Evolutionary conservation across 2,888 invertebrate genomes (phyloP).

Genomic region (Lithophane leautieri): DNA sequence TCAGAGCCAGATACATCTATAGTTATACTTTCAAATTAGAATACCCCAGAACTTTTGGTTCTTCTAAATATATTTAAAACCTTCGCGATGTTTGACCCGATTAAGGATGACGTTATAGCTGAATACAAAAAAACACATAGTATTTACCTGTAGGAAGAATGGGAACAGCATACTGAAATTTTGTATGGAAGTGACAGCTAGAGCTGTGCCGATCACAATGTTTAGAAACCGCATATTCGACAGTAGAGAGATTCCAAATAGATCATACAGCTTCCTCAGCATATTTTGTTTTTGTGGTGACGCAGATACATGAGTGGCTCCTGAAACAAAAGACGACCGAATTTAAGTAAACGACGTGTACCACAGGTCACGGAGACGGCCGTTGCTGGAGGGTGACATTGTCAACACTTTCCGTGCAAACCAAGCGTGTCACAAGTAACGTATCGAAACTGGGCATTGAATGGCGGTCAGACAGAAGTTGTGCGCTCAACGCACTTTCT

Average conservation of each 20-base stretch:
- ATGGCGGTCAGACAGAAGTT: no score
- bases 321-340: constrained; percentile 68
- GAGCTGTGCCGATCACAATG: constrained; percentile 92
- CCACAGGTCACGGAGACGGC: no score
- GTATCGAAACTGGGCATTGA: neutral
- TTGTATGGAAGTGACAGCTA: constrained; percentile 92
- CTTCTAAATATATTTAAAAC: neutral
- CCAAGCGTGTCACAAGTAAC: no score
- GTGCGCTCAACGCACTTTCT: neutral
- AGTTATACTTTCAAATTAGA: neutral
- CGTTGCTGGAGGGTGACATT: no score
- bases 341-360: neutral
- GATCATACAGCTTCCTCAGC: constrained; percentile 79
- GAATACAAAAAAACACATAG: neutral
- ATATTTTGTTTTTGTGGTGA: constrained; percentile 68
- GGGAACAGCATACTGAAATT: constrained; percentile 93
- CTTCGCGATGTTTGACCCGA: neutral
- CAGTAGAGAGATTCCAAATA: constrained; percentile 92
- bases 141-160: constrained; percentile 91
- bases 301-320: constrained; percentile 43
- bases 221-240: constrained; percentile 92
- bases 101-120: neutral
- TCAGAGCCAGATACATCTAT: neutral
- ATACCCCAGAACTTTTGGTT: neutral
- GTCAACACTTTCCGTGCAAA: neutral